Percentiles rank a stretch among this genome's conserved stretches.
Evolutionary conservation across 2,888 invertebrate genomes (phyloP).

Genomic region (Glaucopsyche alexis): DNA sequence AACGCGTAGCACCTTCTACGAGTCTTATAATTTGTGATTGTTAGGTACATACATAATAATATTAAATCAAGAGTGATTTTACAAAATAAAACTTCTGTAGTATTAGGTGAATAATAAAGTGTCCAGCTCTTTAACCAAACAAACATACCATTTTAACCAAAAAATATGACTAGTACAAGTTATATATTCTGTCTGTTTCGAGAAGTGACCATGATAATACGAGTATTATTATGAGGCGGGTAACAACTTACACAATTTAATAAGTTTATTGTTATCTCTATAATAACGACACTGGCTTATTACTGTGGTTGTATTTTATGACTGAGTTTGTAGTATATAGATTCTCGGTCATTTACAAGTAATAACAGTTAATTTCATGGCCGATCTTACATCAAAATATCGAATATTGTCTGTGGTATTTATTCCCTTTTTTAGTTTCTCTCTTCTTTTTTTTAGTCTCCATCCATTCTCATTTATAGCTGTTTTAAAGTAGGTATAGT

Average conservation of each 20-base stretch:
- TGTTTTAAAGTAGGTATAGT: not conserved
- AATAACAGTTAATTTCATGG: not conserved
- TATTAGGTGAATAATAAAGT: too few relatives aligned
- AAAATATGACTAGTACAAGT: too few relatives aligned
- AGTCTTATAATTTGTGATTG: too few relatives aligned
- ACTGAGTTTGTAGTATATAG: conserved; percentile 13
- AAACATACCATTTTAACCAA: too few relatives aligned
- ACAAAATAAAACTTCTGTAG: not conserved
- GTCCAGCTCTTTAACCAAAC: too few relatives aligned
- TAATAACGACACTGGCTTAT: conserved; percentile 1
- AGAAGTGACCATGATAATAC: too few relatives aligned
- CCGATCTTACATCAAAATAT: not conserved
- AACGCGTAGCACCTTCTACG: too few relatives aligned
- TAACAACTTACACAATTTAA: not conserved
- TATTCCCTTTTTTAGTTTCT: not conserved
- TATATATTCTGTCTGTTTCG: too few relatives aligned
- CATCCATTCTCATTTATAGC: too few relatives aligned
- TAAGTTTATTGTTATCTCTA: not conserved
- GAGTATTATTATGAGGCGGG: not conserved
- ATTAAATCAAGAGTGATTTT: too few relatives aligned
- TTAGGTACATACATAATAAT: too few relatives aligned
- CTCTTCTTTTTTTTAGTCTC: too few relatives aligned
- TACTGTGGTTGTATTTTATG: not conserved
- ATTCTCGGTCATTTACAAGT: not conserved
- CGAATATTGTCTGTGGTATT: not conserved